Conservation (phyloP, 1,140 invertebrate genomes). For the Nixonia krombeini region DNA sequence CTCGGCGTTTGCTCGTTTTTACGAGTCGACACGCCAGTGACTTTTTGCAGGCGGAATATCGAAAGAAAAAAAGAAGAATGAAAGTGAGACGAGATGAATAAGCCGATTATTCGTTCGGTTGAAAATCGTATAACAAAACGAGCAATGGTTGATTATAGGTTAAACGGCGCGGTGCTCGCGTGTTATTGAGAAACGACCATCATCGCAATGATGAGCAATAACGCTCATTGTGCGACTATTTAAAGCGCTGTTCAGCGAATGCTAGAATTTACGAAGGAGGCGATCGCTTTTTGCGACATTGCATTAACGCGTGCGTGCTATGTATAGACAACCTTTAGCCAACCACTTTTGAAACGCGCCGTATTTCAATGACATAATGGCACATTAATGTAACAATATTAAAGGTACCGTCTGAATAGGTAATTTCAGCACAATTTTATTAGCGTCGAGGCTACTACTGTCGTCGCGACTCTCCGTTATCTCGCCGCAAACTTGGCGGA, state of each 20-base stretch:
- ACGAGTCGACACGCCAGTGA: too few species aligned
- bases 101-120: slow-evolving; percentile 39
- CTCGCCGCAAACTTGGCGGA: too few species aligned
- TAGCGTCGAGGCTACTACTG: too few species aligned
- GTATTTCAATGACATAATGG: slow-evolving; percentile 24
- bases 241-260: slow-evolving; percentile 22
- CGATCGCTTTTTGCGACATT: slow-evolving; percentile 25
- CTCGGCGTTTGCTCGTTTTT: too few species aligned
- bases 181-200: slow-evolving; percentile 30
- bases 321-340: slow-evolving; percentile 8
- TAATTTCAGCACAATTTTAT: slow-evolving; percentile 23
- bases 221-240: slow-evolving; percentile 38
- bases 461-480: too few species aligned
- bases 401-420: slow-evolving; percentile 16
- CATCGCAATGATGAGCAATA: slow-evolving; percentile 38
- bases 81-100: slow-evolving; percentile 25
- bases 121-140: slow-evolving; percentile 36
- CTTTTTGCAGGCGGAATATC: slow-evolving; percentile 22
- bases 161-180: slow-evolving; percentile 22
- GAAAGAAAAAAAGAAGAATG: slow-evolving; percentile 30
- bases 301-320: slow-evolving; percentile 18
- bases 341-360: not conserved
- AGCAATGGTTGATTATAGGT: slow-evolving; percentile 47
- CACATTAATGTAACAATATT: slow-evolving; percentile 26
- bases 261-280: slow-evolving; percentile 17